These are phyloP conservation scores for Microplitis deprimator DNA, from an alignment of 2,888 invertebrate species.

Conservation along the genomic window DNA sequence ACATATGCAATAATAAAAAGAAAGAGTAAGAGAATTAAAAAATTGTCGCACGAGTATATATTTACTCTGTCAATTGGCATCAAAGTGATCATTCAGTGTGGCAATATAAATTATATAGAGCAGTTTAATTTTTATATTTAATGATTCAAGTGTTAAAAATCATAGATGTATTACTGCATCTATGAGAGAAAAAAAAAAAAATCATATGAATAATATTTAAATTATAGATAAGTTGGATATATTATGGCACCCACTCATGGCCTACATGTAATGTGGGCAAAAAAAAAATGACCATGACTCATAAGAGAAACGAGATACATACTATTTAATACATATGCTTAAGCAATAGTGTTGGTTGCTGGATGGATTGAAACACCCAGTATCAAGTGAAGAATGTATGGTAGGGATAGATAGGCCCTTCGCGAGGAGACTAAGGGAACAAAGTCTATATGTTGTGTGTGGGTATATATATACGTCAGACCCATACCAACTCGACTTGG, in stretches of 20 bases:
- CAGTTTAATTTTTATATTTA: background rate
- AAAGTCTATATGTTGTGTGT: conserved; percentile 1
- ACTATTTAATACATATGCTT: background rate
- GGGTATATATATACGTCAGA: background rate
- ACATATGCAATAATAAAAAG: background rate
- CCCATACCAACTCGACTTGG: background rate
- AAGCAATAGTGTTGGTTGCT: background rate
- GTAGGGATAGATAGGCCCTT: conserved; percentile 12
- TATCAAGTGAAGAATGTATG: conserved; percentile 9
- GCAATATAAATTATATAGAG: no score
- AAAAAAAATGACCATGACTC: conserved; percentile 11
- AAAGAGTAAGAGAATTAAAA: background rate
- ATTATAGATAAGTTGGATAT: background rate
- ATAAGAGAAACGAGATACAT: conserved; percentile 16
- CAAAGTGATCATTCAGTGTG: background rate
- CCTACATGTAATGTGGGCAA: conserved; percentile 21
- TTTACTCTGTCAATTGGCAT: background rate
- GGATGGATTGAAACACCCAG: conserved; percentile 15
- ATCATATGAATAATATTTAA: background rate
- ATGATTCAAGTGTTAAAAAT: background rate
- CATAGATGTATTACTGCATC: background rate
- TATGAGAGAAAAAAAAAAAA: background rate
- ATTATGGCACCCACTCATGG: conserved; percentile 30
- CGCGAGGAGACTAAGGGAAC: conserved; percentile 3
- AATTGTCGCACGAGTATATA: background rate